Percentiles rank a stretch among this genome's conserved stretches.
phyloP scores from a whole-genome alignment of 2,888 invertebrate species.

The Ariolimax columbianus region DNA sequence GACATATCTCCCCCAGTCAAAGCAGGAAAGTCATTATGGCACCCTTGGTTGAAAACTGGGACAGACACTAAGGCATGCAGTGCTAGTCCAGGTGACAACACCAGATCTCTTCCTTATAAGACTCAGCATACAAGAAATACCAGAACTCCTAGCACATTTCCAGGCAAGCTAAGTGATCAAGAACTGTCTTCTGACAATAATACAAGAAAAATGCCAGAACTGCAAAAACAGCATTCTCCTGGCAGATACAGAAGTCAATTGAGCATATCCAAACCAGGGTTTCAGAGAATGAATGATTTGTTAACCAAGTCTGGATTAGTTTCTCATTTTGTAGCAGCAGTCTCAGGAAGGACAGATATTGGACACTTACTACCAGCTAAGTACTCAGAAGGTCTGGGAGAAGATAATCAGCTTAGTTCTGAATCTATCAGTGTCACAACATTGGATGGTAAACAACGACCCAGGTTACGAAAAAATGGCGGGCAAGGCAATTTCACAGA shows the following conservation, averaged over 20 bases:
- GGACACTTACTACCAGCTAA: neutral
- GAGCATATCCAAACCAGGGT: neutral
- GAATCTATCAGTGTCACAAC: neutral
- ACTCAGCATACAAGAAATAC: neutral
- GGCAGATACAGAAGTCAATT: conserved; percentile 13
- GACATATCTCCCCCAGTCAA: conserved; percentile 18
- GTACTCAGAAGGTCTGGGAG: neutral
- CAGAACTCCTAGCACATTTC: neutral
- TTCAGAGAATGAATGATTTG: neutral
- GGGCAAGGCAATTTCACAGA: neutral
- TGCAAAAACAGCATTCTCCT: conserved; percentile 3
- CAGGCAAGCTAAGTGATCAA: neutral
- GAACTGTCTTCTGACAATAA: neutral
- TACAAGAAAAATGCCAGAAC: neutral
- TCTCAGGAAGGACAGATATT: neutral
- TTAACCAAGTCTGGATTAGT: conserved; percentile 2
- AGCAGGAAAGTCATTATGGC: conserved; percentile 42
- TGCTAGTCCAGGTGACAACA: neutral
- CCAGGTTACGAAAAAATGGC: neutral
- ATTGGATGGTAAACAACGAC: neutral
- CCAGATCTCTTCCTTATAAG: neutral
- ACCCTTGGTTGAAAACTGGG: conserved; percentile 41
- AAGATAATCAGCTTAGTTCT: neutral
- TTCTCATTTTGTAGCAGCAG: conserved; percentile 8
- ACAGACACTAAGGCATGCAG: neutral